Evolutionary conservation across 2,797 vertebrate species (phyloP).

Genomic region (Decapterus maruadsi): DNA sequence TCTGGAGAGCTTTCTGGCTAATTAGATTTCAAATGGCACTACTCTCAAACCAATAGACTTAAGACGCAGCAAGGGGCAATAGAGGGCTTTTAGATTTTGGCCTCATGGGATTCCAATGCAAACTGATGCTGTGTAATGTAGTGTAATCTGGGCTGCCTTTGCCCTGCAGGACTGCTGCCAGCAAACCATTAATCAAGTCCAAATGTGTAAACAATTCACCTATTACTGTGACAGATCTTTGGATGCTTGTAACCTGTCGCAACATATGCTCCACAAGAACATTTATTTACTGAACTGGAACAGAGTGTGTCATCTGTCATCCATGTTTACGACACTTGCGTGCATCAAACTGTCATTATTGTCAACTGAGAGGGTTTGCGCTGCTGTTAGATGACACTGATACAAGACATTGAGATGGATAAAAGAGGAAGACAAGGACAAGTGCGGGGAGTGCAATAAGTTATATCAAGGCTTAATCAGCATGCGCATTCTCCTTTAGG

Average conservation of each 20-base stretch:
- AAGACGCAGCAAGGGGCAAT: conserved; percentile 13
- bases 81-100: conserved; percentile 22
- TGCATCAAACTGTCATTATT: conserved; percentile 4
- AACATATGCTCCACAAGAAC: neutral
- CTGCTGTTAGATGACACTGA: neutral
- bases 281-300: conserved; percentile 10
- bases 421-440: neutral
- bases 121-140: conserved; percentile 14
- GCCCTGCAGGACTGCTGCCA: neutral
- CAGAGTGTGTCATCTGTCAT: neutral
- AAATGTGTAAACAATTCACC: conserved; percentile 18
- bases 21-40: conserved; percentile 28
- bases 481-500: too few relatives aligned
- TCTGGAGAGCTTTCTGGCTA: conserved; percentile 19
- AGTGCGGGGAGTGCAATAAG: neutral
- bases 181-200: conserved; percentile 12
- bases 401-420: neutral
- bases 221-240: conserved; percentile 18
- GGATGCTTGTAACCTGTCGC: neutral
- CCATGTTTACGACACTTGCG: neutral
- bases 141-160: conserved; percentile 15
- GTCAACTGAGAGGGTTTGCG: conserved; percentile 7
- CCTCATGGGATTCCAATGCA: conserved; percentile 22
- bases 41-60: conserved; percentile 3
- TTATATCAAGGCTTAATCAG: too few relatives aligned